A percentile compares a stretch with the other conserved stretches of the same genome.
Evolutionary conservation across 2,888 invertebrate species (phyloP).

Genomic region (Phymatocera aterrima): DNA sequence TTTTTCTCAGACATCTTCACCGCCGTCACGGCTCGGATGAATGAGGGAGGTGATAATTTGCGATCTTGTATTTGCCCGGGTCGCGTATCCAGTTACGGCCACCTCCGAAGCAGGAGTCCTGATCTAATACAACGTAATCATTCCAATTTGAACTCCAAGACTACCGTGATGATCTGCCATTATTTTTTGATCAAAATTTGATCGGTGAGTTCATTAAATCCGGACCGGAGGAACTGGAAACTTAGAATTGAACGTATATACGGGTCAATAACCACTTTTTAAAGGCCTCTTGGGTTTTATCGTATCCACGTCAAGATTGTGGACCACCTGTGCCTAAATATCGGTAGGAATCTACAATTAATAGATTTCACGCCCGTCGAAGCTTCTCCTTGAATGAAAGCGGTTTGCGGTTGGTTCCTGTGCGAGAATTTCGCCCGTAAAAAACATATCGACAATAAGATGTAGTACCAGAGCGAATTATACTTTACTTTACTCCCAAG

Average conservation of each 20-base stretch:
- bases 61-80: background rate
- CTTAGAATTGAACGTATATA: background rate
- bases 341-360: slow-evolving; percentile 56
- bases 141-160: background rate
- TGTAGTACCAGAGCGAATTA: slow-evolving; percentile 10
- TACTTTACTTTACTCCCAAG: background rate
- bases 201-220: background rate
- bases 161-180: background rate
- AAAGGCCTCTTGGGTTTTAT: background rate
- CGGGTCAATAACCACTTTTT: slow-evolving; percentile 33
- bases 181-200: background rate
- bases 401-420: slow-evolving; percentile 15
- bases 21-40: slow-evolving; percentile 12
- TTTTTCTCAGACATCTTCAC: slow-evolving; percentile 18
- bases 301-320: background rate
- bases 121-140: background rate
- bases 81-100: background rate
- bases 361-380: slow-evolving; percentile 59
- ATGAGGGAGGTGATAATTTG: slow-evolving; percentile 13
- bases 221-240: background rate
- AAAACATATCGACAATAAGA: slow-evolving; percentile 2
- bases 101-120: background rate
- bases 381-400: background rate
- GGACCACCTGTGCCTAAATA: slow-evolving; percentile 31
- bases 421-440: background rate